Evolutionary conservation across 2,113 vertebrate genomes (phyloP).

Genomic region (Thunnus maccoyii): DNA sequence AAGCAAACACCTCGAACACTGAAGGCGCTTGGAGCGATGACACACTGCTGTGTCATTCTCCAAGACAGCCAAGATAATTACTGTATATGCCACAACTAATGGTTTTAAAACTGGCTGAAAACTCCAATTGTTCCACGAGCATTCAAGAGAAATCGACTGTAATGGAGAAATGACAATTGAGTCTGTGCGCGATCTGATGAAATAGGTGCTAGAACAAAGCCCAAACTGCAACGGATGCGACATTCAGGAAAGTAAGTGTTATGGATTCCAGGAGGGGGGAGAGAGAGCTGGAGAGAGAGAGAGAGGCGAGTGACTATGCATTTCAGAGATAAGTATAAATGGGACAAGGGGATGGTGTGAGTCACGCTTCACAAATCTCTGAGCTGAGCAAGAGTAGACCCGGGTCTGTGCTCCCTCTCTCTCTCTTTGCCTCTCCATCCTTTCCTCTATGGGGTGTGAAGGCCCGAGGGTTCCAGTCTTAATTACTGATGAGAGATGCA

Average conservation of each 20-base stretch:
- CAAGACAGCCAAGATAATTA: constrained; percentile 9
- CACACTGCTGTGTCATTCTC: constrained; percentile 24
- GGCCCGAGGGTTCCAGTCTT: constrained; percentile 67
- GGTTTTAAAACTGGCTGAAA: constrained; percentile 45
- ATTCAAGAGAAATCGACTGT: constrained; percentile 10
- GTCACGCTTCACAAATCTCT: constrained; percentile 49
- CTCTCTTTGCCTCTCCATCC: constrained; percentile 9
- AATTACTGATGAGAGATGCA: constrained; percentile 76
- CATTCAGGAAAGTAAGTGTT: constrained; percentile 3
- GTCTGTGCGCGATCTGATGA: constrained; percentile 5
- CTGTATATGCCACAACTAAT: constrained; percentile 24
- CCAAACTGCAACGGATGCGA: neutral
- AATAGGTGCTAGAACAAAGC: constrained; percentile 1
- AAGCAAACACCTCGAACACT: neutral
- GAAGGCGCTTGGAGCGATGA: neutral
- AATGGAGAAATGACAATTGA: constrained; percentile 35
- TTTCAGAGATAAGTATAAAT: constrained; percentile 51
- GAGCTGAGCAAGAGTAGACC: constrained; percentile 29
- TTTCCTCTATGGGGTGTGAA: constrained; percentile 48
- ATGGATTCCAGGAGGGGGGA: neutral
- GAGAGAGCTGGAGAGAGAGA: neutral
- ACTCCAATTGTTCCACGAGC: constrained; percentile 18
- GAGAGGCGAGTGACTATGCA: constrained; percentile 24
- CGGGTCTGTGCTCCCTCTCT: neutral
- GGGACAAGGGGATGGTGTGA: constrained; percentile 45